These are phyloP conservation scores for Pyxicephalus adspersus DNA, from an alignment of 2,113 vertebrate genomes.

Conservation along the genomic window DNA sequence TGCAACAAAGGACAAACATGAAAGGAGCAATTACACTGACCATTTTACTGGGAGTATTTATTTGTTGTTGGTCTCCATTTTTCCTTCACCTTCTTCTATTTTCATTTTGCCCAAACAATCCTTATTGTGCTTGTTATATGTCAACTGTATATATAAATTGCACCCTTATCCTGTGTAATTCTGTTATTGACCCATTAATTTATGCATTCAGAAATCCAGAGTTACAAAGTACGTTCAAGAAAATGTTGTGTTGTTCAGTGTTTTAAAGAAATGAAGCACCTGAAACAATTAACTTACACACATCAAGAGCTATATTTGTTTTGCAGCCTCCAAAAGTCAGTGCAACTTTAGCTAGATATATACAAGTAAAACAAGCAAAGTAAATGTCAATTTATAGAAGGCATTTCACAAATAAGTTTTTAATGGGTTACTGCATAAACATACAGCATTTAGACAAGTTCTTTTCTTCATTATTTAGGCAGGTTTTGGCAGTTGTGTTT, in stretches of 20 bases:
- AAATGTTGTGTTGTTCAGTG: slow-evolving; percentile 77
- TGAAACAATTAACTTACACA: too few species aligned
- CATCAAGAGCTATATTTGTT: too few species aligned
- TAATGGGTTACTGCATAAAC: too few species aligned
- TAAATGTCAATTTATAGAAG: too few species aligned
- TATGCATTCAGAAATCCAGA: slow-evolving; percentile 91
- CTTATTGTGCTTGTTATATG: slow-evolving; percentile 92
- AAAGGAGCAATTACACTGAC: slow-evolving; percentile 88
- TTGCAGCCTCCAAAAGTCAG: too few species aligned
- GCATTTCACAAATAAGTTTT: too few species aligned
- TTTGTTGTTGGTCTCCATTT: slow-evolving; percentile 93
- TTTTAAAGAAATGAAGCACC: neutral
- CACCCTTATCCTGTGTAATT: slow-evolving; percentile 88
- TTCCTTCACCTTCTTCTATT: slow-evolving; percentile 87
- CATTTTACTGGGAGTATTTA: slow-evolving; percentile 88
- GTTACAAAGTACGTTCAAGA: slow-evolving; percentile 82
- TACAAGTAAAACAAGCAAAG: too few species aligned
- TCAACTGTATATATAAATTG: slow-evolving; percentile 90
- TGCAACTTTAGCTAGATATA: neutral
- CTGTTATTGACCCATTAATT: slow-evolving; percentile 89
- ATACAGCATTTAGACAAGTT: too few species aligned
- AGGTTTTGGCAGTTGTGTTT: too few species aligned
- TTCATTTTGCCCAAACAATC: slow-evolving; percentile 85
- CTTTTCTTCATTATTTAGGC: too few species aligned
- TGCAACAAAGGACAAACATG: slow-evolving; percentile 72